Conservation (phyloP, 2,797 vertebrate genomes). For the Xiphophorus birchmanni region DNA sequence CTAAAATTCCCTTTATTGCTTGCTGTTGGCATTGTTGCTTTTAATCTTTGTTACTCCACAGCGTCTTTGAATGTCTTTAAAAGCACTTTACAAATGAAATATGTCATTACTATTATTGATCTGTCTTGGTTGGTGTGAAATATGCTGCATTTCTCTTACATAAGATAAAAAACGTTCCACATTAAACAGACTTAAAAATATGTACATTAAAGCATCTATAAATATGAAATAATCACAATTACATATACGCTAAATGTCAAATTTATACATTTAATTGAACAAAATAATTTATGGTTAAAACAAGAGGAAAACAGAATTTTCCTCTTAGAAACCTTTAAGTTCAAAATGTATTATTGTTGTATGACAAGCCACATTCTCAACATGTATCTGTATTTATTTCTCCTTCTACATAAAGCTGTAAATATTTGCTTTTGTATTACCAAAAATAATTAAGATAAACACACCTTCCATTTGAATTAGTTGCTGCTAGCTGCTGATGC, state of each 20-base stretch:
- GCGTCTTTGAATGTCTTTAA: too few relatives aligned
- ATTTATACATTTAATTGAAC: conserved; percentile 21
- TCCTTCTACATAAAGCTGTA: conserved; percentile 4
- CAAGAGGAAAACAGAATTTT: background rate
- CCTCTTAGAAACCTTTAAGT: background rate
- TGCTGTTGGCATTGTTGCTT: too few relatives aligned
- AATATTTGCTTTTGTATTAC: background rate
- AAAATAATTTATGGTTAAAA: conserved; percentile 12
- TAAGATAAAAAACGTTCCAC: background rate
- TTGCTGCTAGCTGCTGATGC: conserved; percentile 4
- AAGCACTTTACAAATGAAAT: too few relatives aligned
- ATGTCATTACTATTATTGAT: background rate
- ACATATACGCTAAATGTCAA: conserved; percentile 18
- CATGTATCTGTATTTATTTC: background rate
- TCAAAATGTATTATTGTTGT: background rate
- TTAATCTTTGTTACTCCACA: too few relatives aligned
- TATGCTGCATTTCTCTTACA: conserved; percentile 12
- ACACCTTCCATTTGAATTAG: background rate
- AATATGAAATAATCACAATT: conserved; percentile 7
- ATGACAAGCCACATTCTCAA: background rate
- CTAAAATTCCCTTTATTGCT: too few relatives aligned
- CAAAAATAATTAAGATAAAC: conserved; percentile 12
- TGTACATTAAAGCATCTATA: conserved; percentile 11
- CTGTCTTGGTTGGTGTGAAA: conserved; percentile 32
- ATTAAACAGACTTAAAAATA: background rate